Percentiles rank a stretch among this genome's conserved stretches.
Evolutionary conservation across 2,888 invertebrate species (phyloP).

Genomic region (Microplitis deprimator): DNA sequence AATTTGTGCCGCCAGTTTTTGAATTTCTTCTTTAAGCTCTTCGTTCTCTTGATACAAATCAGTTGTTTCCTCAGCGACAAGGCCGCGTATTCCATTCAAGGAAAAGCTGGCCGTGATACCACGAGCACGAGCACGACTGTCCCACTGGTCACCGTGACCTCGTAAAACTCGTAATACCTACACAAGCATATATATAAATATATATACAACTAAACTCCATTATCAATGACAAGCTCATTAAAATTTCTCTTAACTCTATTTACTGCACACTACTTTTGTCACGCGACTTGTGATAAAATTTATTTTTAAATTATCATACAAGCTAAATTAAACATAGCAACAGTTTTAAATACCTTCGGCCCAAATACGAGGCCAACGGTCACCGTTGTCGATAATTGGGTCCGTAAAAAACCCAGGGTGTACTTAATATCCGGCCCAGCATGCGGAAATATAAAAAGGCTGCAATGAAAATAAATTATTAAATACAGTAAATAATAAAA

Average conservation of each 20-base stretch:
- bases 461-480: conserved; percentile 70
- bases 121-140: conserved; percentile 85
- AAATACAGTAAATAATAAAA: conserved; percentile 15
- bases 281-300: neutral
- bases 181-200: neutral
- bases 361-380: conserved; percentile 88
- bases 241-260: neutral
- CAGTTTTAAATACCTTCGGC: conserved; percentile 79
- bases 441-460: conserved; percentile 87
- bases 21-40: conserved; percentile 92
- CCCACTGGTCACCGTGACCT: conserved; percentile 93
- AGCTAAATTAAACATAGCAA: too few species aligned
- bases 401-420: conserved; percentile 90
- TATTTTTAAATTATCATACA: neutral
- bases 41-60: conserved; percentile 93
- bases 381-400: conserved; percentile 92
- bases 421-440: conserved; percentile 95
- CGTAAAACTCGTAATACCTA: conserved; percentile 86
- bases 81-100: conserved; percentile 84
- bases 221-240: conserved; percentile 4
- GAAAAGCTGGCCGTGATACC: conserved; percentile 90
- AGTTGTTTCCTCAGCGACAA: conserved; percentile 87
- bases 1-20: conserved; percentile 91
- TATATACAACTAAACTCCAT: neutral
- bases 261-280: neutral